Conservation (phyloP, 2,888 invertebrate species). For the Nomada goodeniana region DNA sequence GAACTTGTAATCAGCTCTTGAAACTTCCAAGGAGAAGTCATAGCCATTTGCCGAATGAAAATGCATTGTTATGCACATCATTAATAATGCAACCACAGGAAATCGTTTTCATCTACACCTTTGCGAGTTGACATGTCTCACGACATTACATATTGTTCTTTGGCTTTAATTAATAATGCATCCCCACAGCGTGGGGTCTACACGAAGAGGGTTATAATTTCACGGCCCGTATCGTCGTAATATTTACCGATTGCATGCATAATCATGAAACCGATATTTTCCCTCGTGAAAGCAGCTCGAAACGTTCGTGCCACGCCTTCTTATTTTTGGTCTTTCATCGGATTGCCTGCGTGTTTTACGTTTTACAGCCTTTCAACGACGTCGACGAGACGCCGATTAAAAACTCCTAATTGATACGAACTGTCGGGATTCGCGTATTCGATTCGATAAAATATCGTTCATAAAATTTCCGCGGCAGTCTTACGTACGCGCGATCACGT, state of each 20-base stretch:
- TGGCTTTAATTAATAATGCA: background rate
- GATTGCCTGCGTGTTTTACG: background rate
- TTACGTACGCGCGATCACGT: background rate
- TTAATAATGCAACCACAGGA: background rate
- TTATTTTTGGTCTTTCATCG: background rate
- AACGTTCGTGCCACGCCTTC: background rate
- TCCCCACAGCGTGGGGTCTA: too few relatives aligned
- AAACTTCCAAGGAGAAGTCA: background rate
- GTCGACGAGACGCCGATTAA: too few relatives aligned
- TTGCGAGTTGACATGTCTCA: background rate
- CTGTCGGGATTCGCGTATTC: background rate
- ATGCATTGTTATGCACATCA: too few relatives aligned
- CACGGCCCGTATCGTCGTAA: background rate
- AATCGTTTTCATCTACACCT: background rate
- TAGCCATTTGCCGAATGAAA: background rate
- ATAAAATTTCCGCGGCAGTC: background rate
- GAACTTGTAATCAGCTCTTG: constrained; percentile 9
- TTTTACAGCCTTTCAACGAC: constrained; percentile 2
- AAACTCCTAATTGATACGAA: constrained; percentile 20
- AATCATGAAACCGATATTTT: constrained; percentile 26
- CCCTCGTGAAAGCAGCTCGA: constrained; percentile 31
- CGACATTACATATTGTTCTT: background rate
- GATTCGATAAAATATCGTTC: constrained; percentile 2
- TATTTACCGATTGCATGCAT: constrained; percentile 12
- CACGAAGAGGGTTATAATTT: constrained; percentile 5